Conservation (phyloP, 2,113 vertebrate genomes). For the Salminus brasiliensis region DNA sequence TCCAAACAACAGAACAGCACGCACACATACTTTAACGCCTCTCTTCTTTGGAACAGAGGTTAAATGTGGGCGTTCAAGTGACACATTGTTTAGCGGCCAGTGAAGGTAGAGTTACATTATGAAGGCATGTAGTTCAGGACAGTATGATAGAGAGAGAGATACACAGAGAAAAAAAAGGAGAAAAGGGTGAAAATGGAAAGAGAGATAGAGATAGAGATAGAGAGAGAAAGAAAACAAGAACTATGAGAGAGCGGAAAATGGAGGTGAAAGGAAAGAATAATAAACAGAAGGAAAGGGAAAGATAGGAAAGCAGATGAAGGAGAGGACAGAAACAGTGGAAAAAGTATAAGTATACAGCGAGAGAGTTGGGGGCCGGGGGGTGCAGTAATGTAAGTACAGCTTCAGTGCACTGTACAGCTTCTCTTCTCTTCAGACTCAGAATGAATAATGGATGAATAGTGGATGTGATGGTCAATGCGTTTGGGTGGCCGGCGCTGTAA, state of each 20-base stretch:
- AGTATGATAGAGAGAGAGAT: no score
- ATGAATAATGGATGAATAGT: conserved; percentile 62
- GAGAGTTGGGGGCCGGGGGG: conserved; percentile 34
- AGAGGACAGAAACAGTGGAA: not conserved
- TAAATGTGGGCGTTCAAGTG: conserved; percentile 51
- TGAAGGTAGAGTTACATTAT: conserved; percentile 56
- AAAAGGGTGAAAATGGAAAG: no score
- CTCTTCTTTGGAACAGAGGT: conserved; percentile 57
- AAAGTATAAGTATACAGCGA: not conserved
- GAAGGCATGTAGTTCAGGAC: conserved; percentile 1
- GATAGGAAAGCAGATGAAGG: conserved; percentile 7
- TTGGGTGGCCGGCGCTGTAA: not conserved
- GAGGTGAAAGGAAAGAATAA: not conserved
- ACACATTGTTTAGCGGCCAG: conserved; percentile 60
- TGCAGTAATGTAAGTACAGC: conserved; percentile 53
- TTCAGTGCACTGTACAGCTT: conserved; percentile 59
- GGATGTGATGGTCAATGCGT: conserved; percentile 57
- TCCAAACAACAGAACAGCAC: not conserved
- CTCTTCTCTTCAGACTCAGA: conserved; percentile 57
- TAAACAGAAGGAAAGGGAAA: not conserved
- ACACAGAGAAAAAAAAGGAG: no score
- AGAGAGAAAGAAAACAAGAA: not conserved
- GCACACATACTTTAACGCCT: conserved; percentile 29
- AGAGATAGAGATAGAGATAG: not conserved
- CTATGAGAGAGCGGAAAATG: no score